Conservation (phyloP, 2,888 invertebrate species). For the Papilio protenor region DNA sequence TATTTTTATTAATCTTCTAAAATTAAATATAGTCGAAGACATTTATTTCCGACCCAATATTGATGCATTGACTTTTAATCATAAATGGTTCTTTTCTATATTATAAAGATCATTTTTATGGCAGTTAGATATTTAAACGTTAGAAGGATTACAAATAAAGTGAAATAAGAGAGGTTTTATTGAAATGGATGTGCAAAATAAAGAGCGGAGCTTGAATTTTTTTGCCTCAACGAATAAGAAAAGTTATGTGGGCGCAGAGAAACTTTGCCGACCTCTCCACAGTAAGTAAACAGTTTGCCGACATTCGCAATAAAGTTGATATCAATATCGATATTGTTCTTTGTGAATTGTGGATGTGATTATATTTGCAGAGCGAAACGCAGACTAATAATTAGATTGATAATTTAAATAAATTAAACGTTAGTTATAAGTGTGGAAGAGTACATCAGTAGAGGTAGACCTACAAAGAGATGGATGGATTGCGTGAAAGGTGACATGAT, state of each 20-base stretch:
- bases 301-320: slow-evolving; percentile 45
- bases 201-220: slow-evolving; percentile 53
- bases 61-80: neutral
- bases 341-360: slow-evolving; percentile 26
- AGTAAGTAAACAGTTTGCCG: slow-evolving; percentile 50
- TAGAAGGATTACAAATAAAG: neutral
- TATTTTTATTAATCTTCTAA: neutral
- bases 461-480: no score
- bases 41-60: no score
- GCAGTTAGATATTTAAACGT: neutral
- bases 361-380: neutral
- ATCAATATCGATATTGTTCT: slow-evolving; percentile 34
- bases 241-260: slow-evolving; percentile 53
- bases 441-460: no score
- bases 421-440: no score
- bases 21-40: neutral
- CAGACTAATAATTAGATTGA: neutral
- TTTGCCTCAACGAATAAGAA: slow-evolving; percentile 60
- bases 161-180: slow-evolving; percentile 38
- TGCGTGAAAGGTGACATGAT: no score
- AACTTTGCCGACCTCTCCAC: slow-evolving; percentile 54
- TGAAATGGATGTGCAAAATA: slow-evolving; percentile 50
- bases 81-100: neutral
- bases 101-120: neutral
- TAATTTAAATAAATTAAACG: neutral